phyloP scores from a whole-genome alignment of 1,140 invertebrate genomes.

The Lasaia peninsularis region DNA sequence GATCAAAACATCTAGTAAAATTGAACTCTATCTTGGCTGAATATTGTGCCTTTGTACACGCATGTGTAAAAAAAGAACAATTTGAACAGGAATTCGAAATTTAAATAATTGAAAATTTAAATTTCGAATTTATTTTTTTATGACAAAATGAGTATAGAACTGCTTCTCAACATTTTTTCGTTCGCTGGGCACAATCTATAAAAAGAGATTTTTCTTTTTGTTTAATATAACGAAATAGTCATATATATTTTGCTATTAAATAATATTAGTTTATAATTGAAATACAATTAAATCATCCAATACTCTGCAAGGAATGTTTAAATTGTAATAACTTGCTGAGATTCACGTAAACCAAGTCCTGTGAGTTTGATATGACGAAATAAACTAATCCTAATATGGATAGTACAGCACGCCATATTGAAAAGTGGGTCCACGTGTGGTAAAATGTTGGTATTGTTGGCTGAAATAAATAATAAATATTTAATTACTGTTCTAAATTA shows the following conservation, averaged over 20 bases:
- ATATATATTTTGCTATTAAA: background rate
- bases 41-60: no score
- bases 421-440: constrained; percentile 74
- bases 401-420: constrained; percentile 70
- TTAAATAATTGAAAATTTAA: no score
- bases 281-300: constrained; percentile 55
- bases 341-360: constrained; percentile 60
- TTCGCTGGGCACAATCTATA: background rate
- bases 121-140: background rate
- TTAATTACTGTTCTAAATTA: constrained; percentile 15
- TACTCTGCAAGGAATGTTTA: constrained; percentile 70
- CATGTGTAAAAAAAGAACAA: no score
- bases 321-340: constrained; percentile 66
- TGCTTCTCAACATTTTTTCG: background rate
- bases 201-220: background rate
- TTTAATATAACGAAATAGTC: background rate
- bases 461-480: constrained; percentile 43
- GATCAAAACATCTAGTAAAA: no score
- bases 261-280: background rate
- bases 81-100: no score
- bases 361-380: constrained; percentile 63
- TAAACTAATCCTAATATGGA: constrained; percentile 67
- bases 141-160: background rate
- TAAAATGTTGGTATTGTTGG: constrained; percentile 69
- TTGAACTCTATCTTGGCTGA: no score